Evolutionary conservation across 2,888 invertebrate genomes (phyloP).

Genomic region (Myopa testacea): DNA sequence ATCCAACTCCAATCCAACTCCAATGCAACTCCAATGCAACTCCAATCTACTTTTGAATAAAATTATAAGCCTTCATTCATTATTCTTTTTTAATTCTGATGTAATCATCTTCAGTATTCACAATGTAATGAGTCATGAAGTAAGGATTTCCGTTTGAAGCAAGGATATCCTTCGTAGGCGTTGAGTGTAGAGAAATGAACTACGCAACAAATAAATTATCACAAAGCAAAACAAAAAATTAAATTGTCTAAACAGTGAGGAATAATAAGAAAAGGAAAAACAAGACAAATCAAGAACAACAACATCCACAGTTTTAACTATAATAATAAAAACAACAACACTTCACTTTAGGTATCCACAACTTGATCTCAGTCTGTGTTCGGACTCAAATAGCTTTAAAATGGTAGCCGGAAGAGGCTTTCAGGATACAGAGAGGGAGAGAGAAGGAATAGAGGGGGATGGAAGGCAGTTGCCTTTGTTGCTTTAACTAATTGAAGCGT

Average conservation of each 20-base stretch:
- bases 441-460: slow-evolving; percentile 16
- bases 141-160: too few species aligned
- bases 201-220: too few species aligned
- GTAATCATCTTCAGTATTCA: too few species aligned
- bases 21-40: slow-evolving; percentile 19
- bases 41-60: slow-evolving; percentile 36
- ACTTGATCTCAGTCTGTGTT: slow-evolving; percentile 3
- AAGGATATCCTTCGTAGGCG: too few species aligned
- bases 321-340: not conserved
- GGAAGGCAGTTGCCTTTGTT: not conserved
- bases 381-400: not conserved
- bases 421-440: not conserved
- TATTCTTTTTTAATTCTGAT: not conserved
- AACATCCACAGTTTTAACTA: too few species aligned
- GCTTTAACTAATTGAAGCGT: slow-evolving; percentile 26
- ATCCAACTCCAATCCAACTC: slow-evolving; percentile 20
- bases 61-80: not conserved
- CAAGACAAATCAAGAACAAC: too few species aligned
- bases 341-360: not conserved
- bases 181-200: too few species aligned
- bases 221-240: too few species aligned
- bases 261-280: too few species aligned
- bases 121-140: too few species aligned
- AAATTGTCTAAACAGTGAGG: too few species aligned
- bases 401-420: slow-evolving; percentile 26